phyloP scores from a whole-genome alignment of 2,888 invertebrate genomes.

The Hybos culiciformis region DNA sequence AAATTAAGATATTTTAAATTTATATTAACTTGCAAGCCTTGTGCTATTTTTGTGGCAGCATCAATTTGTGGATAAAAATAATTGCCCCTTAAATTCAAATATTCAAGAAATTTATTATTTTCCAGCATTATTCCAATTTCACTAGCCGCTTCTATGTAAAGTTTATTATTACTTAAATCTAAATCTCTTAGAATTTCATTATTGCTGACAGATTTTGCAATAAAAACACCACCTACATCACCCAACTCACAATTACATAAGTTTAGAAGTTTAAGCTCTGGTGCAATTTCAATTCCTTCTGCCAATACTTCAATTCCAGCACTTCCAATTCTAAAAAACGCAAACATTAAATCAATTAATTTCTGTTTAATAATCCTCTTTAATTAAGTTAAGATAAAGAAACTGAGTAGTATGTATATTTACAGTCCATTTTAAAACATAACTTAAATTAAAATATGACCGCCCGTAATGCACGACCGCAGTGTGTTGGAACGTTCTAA shows the following conservation, averaged over 20 bases:
- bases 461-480: too few relatives aligned
- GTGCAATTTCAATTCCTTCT: conserved; percentile 9
- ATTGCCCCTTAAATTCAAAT: conserved; percentile 12
- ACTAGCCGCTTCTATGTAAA: conserved; percentile 1
- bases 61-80: conserved; percentile 9
- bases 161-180: conserved; percentile 10
- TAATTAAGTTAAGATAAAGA: neutral
- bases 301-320: conserved; percentile 9
- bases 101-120: conserved; percentile 4
- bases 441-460: neutral
- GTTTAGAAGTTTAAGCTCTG: conserved; percentile 9
- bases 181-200: conserved; percentile 8
- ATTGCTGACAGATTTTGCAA: conserved; percentile 3
- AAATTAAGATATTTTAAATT: conserved; percentile 9
- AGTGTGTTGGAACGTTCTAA: too few relatives aligned
- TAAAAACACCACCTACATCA: conserved; percentile 11
- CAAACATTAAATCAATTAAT: neutral
- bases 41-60: neutral
- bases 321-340: conserved; percentile 7
- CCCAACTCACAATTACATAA: conserved; percentile 10
- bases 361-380: neutral
- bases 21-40: conserved; percentile 6
- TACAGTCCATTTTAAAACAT: neutral
- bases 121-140: conserved; percentile 5
- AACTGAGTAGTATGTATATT: neutral